Evolutionary conservation across 2,797 vertebrate genomes (phyloP).

Genomic region (Cossypha caffra): DNA sequence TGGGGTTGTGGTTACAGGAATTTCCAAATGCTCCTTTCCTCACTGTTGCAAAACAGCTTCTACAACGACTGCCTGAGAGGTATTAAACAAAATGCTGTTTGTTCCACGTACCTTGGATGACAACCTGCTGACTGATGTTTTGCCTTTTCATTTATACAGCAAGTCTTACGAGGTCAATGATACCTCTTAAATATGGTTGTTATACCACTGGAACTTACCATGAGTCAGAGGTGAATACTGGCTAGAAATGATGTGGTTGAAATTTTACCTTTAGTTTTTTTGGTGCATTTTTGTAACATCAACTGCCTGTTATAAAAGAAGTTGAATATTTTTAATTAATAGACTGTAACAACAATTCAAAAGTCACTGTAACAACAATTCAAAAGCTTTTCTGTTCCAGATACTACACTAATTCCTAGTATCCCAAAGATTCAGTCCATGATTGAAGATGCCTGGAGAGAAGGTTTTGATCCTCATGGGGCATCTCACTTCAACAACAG

Average conservation of each 20-base stretch:
- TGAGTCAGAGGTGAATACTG: not conserved
- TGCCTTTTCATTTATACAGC: not conserved
- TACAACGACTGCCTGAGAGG: constrained; percentile 82
- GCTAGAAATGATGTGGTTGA: not conserved
- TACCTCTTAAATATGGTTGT: not conserved
- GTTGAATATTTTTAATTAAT: not conserved
- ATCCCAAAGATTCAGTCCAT: constrained; percentile 89
- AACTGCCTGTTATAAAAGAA: not conserved
- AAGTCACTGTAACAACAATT: not conserved
- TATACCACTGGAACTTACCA: not conserved
- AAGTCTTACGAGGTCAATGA: not conserved
- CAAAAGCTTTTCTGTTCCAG: constrained; percentile 68
- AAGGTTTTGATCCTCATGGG: constrained; percentile 92
- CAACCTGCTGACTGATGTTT: not conserved
- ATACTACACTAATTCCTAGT: constrained; percentile 79
- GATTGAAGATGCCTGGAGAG: constrained; percentile 92
- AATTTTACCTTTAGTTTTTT: not conserved
- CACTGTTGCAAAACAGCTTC: constrained; percentile 78
- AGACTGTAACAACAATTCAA: not conserved
- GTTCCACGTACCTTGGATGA: not conserved
- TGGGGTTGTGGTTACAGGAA: constrained; percentile 98
- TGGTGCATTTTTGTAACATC: not conserved
- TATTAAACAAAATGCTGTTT: constrained; percentile 54
- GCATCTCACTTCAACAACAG: constrained; percentile 87
- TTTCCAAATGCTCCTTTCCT: constrained; percentile 93